Evolutionary conservation across 1,140 invertebrate species (phyloP).

Genomic region (Manduca sexta): DNA sequence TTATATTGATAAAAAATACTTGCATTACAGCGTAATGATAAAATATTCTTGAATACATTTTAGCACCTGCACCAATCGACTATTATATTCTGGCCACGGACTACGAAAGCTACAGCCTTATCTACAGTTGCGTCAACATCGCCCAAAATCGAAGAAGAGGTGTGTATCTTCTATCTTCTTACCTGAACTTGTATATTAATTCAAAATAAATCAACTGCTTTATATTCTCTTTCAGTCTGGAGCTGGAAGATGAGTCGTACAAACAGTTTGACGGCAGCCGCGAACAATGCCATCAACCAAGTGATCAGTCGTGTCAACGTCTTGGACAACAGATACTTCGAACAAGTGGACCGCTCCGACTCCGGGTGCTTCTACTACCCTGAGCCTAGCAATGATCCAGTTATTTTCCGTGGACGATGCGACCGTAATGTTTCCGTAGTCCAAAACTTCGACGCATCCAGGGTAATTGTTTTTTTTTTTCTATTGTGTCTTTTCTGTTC

Average conservation of each 20-base stretch:
- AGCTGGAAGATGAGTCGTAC: constrained; percentile 39
- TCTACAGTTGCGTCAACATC: constrained; percentile 38
- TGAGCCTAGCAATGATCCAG: constrained; percentile 11
- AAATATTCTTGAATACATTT: constrained; percentile 8
- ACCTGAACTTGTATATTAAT: too few relatives aligned
- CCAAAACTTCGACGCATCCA: constrained; percentile 26
- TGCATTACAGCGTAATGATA: not conserved
- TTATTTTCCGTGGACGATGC: constrained; percentile 42
- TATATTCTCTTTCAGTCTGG: constrained; percentile 25
- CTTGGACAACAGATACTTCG: constrained; percentile 27
- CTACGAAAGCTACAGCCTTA: constrained; percentile 42
- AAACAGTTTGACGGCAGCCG: constrained; percentile 13
- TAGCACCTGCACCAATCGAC: constrained; percentile 15
- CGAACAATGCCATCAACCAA: constrained; percentile 19
- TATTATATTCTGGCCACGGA: constrained; percentile 56
- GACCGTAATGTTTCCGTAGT: constrained; percentile 32
- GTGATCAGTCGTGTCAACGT: constrained; percentile 22
- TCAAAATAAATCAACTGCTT: too few relatives aligned
- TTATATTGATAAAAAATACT: not conserved
- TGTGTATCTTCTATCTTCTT: too few relatives aligned
- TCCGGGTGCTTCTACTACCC: constrained; percentile 41
- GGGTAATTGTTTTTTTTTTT: constrained; percentile 21
- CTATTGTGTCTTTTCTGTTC: too few relatives aligned
- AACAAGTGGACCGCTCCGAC: constrained; percentile 16
- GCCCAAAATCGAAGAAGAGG: too few relatives aligned